Base-by-base conservation (phyloP, 2,113 vertebrate species). In the Otolemur garnettii region DNA sequence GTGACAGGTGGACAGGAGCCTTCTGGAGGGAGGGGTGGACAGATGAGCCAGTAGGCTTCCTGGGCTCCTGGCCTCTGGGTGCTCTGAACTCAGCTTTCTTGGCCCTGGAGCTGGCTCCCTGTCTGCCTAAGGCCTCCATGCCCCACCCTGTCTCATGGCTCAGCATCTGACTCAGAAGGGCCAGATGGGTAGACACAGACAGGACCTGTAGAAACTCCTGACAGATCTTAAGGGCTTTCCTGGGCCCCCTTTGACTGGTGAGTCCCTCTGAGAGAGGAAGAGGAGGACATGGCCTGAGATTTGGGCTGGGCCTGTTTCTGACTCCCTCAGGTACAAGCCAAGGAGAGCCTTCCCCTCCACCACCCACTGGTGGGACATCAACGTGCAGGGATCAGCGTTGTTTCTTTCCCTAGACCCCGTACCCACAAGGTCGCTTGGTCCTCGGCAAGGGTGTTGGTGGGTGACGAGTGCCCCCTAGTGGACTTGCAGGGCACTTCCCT, bases 381-480 rank as follows among this genome's bases (percentile, higher is more conserved):
- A 28, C 9, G 3, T 4, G 0, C 9, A 84, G 60, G 14, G 53
- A 9, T 17, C 17, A 60, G 62, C 26, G 9, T 64, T 28, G 62
- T 64, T 38, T 75, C 42, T 14, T 13, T 8, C 28, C 35, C 22
- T 9, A 66, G 42, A n/a, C 17, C 10, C 50, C 4, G 1, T 89
- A 9, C 59, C 55, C 0, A 0, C 2, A 42, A 45, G 26, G 18
- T 11, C 53, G 62, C 45, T 38, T 59, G 1, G 2, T 7, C 21
- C 1, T 1, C n/a, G 38, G 26, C 74, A 5, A 17, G 42, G 22
- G 30, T n/a, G 26, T 45, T 22, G 8, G 38, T 4, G 5, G 87
- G 69, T 0, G 0, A 38, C 0, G 33, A 13, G 79, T 4, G 33
- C 92, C 96, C 93, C 69, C 97, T 97, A 35, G 90, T 94, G 97